Evolutionary conservation across 2,797 vertebrate species (phyloP), one percentile per base, ranked within the genome.

Genomic region (Pelodytes ibericus): DNA sequence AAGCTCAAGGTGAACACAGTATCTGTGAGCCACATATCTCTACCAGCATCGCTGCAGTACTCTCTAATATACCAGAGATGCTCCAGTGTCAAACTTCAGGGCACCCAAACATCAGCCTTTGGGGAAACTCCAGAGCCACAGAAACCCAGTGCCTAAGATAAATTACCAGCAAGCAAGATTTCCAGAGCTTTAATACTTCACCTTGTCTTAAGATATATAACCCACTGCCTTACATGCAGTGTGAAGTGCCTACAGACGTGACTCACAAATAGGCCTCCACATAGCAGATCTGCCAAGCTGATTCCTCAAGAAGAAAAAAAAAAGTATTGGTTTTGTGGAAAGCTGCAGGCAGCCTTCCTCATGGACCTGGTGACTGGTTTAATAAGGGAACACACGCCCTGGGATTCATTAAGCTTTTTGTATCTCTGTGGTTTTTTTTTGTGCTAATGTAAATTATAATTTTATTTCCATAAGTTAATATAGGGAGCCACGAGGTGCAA

Each of bases 321-420:
- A 53, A 74, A 60, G 76, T 77, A 10, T 87, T 77, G 66, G 63
- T 87, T 91, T 87, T 80, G 83, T 81, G 90, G 93, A 94, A 86
- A 13, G 94, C 95, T 95, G 96, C 96, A 75, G 96, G 96, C 96
- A 90, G 96, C 92, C 88, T 86, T 95, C 92, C 88, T 86, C 80
- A 79, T 71, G 83, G 89, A 89, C 69, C 0, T 84, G 2, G 3
- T 81, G 83, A 75, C 49, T 20, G 24, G 25, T 29, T 69, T 25
- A 56, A 13, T 53, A 24, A 20, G 49, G 16, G 2, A 62, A 39
- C 20, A 22, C 25, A 27, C 22, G 30, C n/a, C 6, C 27, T 36
- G 18, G 18, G 49, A 6, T 62, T 24, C 31, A 33, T 64, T 39
- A 61, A 16, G 33, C 0, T n/a, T 63, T 68, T 57, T 15, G 70